Evolutionary conservation across 1,140 invertebrate genomes (phyloP), one percentile per base, ranked within the genome.

Genomic region (Drosophila serrata): DNA sequence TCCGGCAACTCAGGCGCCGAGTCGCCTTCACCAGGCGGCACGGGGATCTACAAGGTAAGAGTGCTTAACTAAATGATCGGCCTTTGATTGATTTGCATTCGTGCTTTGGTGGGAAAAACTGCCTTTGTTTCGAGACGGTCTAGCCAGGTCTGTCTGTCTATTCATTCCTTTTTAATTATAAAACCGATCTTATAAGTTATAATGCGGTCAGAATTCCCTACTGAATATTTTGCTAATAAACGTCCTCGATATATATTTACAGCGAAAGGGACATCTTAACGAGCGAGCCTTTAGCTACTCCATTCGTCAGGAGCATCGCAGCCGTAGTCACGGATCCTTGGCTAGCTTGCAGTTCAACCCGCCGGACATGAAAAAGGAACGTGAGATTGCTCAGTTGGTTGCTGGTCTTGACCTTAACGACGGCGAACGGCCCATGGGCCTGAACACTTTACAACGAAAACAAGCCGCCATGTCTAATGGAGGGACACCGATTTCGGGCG

Each of bases 261-360:
- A 96, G 51, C 96, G 97, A 86, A 98, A 98, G 85, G 97, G 97
- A 1, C 97, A 98, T 90, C 93, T 99, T 58, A 99, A 99, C 92
- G 98, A 99, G 92, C 93, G 97, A 49, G 98, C 98, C 17, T 99
- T 99, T 91, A 98, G 97, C 13, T 98, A 98, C 93, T 98, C 97
- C 55, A 99, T 99, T 81, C 94, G 97, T 51, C 97, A 98, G 88
- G 97, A 98, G 91, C 97, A 98, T 92, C 94, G 97, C 51, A 98
- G 97, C 85, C 94, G 97, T 45, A 98, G 97, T 74, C 97, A 98
- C 92, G 97, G 97, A 49, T 97, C 97, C 49, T 93, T 98, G 81
- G 97, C 97, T 24, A 98, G 97, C 86, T 93, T 98, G 22, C 96
- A 96, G 92, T 96, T 96, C 92, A 95, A 95, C 59, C 95, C 95